Conservation (phyloP, 35 echinoderm and acorn worm genomes). For the Amphiura filiformis region DNA sequence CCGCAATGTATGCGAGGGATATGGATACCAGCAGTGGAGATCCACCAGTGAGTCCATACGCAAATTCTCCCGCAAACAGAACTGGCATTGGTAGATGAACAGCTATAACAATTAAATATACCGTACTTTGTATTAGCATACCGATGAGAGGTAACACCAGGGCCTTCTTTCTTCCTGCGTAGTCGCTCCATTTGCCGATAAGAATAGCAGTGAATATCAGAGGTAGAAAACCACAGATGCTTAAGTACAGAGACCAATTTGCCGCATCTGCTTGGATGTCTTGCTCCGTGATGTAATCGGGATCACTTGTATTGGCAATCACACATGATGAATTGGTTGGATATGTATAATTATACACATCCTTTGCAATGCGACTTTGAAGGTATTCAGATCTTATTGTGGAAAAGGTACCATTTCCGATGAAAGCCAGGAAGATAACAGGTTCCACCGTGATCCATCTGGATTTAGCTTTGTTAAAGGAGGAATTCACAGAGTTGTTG, state of each 20-base stretch:
- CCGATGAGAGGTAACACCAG: slow-evolving; percentile 1
- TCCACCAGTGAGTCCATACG: slow-evolving; percentile 23
- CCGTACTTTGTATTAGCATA: background rate
- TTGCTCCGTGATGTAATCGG: background rate
- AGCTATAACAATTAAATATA: slow-evolving; percentile 7
- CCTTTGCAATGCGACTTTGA: background rate
- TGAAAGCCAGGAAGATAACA: background rate
- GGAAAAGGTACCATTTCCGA: background rate
- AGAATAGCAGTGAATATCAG: slow-evolving; percentile 16
- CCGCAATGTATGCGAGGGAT: slow-evolving; percentile 48
- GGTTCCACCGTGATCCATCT: background rate
- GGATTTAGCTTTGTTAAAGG: background rate
- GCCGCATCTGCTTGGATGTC: slow-evolving; percentile 31
- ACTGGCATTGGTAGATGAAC: slow-evolving; percentile 28
- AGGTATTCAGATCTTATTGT: background rate
- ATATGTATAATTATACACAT: background rate
- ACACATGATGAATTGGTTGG: background rate
- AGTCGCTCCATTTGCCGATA: slow-evolving; percentile 31
- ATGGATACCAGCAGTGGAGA: slow-evolving; percentile 20
- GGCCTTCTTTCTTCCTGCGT: slow-evolving; percentile 27
- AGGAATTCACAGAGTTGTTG: background rate
- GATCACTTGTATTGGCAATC: background rate
- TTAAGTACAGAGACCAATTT: background rate
- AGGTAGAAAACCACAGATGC: background rate
- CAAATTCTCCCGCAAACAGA: background rate